Base-by-base conservation (phyloP, 2,113 vertebrate species). In the Odobenus rosmarus region DNA sequence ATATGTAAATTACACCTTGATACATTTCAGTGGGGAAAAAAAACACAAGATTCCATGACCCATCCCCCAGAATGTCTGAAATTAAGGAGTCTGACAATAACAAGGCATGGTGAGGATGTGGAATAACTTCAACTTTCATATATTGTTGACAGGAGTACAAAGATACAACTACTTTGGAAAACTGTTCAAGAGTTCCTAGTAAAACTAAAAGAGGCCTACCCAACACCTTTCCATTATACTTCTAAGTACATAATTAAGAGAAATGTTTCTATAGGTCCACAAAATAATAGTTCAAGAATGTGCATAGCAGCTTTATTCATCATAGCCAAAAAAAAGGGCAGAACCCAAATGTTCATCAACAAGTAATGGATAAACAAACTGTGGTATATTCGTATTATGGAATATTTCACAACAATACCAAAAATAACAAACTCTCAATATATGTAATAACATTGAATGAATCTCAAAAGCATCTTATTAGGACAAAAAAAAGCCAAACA, bases 281-380 rank as follows among this genome's bases (percentile, higher is more conserved):
- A 93, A 92, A 86, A 95, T 31, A 39, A 42, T 90, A 77, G 59
- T 42, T 95, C 42, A 84, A 80, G 67, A 83, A 72, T 69, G 13
- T 88, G 92, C 88, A 95, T 4, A 88, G 53, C 3, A 59, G 84
- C 46, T 86, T 46, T 95, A 80, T 64, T 93, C 13, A n/a, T 21
- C 88, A 85, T 16, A 90, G n/a, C 7, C 51, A 80, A 85, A 83
- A 92, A 72, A 71, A 59, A 83, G 5, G 7, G 16, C 36, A 55
- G 64, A 85, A 36, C 33, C 16, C 71, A 91, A 93, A 84, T 96
- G 26, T 42, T 57, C 14, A 53, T 61, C 10, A 74, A 84, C 10
- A 95, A 81, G 14, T 77, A 18, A 49, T 71, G 16, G 5, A 53
- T 84, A 92, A 93, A 31, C 13, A 88, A 95, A 85, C 14, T 80